Percentiles rank a stretch among this genome's conserved stretches.
Evolutionary conservation across 2,888 invertebrate genomes (phyloP).

Genomic region (Athalia rosae): DNA sequence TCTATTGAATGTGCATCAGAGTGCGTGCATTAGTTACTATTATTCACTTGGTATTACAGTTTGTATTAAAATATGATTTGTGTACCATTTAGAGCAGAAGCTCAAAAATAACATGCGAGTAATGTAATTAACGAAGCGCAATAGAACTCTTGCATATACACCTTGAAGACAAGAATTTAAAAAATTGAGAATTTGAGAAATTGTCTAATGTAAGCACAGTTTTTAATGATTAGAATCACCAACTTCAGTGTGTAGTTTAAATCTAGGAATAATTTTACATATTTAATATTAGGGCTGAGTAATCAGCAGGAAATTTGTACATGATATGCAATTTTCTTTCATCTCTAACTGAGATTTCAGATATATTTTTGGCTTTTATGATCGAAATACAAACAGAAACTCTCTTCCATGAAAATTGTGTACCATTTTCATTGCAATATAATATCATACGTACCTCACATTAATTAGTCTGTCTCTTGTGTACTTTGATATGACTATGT

Average conservation of each 20-base stretch:
- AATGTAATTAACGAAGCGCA: conserved; percentile 1
- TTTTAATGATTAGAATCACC: conserved; percentile 7
- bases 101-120: neutral
- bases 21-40: neutral
- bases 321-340: conserved; percentile 10
- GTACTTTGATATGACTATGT: neutral
- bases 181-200: conserved; percentile 22
- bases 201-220: conserved; percentile 8
- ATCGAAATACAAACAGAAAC: conserved; percentile 1
- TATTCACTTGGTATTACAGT: neutral
- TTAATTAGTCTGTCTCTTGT: neutral
- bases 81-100: neutral
- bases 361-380: conserved; percentile 3
- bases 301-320: neutral
- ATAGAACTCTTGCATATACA: neutral
- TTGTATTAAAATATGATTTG: neutral
- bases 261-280: conserved; percentile 32
- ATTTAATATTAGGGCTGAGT: conserved; percentile 25
- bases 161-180: neutral
- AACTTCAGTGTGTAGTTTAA: conserved; percentile 25
- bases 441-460: neutral
- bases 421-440: conserved; percentile 23
- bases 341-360: neutral
- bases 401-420: conserved; percentile 25
- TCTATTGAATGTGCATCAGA: neutral